These are phyloP conservation scores for Agelastica alni DNA, from an alignment of 2,888 invertebrate species.

Conservation along the genomic window DNA sequence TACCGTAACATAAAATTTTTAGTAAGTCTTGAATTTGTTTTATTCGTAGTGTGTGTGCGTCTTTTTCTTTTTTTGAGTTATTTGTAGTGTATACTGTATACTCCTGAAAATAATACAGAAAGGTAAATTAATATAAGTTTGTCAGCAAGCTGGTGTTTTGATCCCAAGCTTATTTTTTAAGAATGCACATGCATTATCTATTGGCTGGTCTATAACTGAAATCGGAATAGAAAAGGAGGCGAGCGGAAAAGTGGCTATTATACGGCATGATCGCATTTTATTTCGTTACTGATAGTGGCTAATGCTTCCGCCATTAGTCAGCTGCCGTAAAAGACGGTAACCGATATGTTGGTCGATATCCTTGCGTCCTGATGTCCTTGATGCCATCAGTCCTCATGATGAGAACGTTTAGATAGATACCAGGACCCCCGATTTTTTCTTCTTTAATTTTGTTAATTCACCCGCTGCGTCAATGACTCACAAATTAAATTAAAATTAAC, in stretches of 20 bases:
- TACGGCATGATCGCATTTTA: slow-evolving; percentile 30
- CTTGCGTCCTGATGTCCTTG: slow-evolving; percentile 28
- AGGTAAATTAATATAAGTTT: too few relatives aligned
- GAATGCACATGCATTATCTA: too few relatives aligned
- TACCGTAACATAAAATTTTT: too few relatives aligned
- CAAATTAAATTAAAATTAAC: too few relatives aligned
- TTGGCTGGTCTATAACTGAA: slow-evolving; percentile 14
- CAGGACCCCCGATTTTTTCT: slow-evolving; percentile 25
- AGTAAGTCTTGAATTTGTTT: too few relatives aligned
- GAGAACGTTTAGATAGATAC: slow-evolving; percentile 40
- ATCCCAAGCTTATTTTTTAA: too few relatives aligned
- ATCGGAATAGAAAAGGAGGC: slow-evolving; percentile 44
- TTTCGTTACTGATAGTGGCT: slow-evolving; percentile 33
- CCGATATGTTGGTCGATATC: slow-evolving; percentile 52
- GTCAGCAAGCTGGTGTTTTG: too few relatives aligned
- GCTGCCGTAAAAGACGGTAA: slow-evolving; percentile 57
- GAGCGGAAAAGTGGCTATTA: slow-evolving; percentile 32
- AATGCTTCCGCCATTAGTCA: slow-evolving; percentile 57
- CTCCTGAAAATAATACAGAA: too few relatives aligned
- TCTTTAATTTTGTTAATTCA: slow-evolving; percentile 28
- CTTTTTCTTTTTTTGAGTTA: too few relatives aligned
- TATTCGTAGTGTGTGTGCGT: too few relatives aligned
- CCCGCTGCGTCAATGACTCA: not conserved
- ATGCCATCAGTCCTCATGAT: slow-evolving; percentile 34
- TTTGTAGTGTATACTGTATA: too few relatives aligned